Base-by-base conservation (phyloP, 2,113 vertebrate species). In the Colius striatus region DNA sequence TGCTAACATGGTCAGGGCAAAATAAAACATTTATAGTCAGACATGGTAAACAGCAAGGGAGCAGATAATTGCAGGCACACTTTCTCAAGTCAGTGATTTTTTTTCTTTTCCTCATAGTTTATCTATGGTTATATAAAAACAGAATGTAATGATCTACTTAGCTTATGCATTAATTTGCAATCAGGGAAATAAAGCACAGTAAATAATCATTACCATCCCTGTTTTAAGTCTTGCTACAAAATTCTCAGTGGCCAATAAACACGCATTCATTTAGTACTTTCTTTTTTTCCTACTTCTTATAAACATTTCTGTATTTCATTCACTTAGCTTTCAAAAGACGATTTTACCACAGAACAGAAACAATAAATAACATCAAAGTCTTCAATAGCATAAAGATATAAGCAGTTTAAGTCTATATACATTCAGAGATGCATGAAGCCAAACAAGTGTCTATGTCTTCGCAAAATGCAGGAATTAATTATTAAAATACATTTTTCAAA, bases 401-500 rank as follows among this genome's bases (percentile, higher is more conserved):
- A 94, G 92, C 45, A 92, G 83, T 90, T 96, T 89, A 90, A 90
- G 38, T 77, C 55, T 67, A 48, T 38, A 82, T 67, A 92, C 50
- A 84, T 82, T 84, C 54, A 61, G n/a, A 86, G 53, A 68, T 2
- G 7, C 20, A 43, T 17, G 54, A 92, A 92, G 25, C 25, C 68
- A 84, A 86, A 66, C 9, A 67, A 77, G 43, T 48, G 23, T 36
- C 88, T 53, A 34, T n/a, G 72, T 13, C 62, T 85, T 73, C 8
- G 15, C 58, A 78, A 96, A 95, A 94, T 72, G 81, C 47, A 82
- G 43, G 41, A 54, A 80, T 83, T 80, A 90, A 96, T 95, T 95
- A 94, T 96, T 94, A 92, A 96, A 96, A 96, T 87, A 66, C n/a
- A 43, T 91, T 87, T 95, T 92, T 83, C 70, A 88, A 96, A 97